Conservation (phyloP, 1,140 invertebrate genomes). For the Trypoxylus dichotomus region DNA sequence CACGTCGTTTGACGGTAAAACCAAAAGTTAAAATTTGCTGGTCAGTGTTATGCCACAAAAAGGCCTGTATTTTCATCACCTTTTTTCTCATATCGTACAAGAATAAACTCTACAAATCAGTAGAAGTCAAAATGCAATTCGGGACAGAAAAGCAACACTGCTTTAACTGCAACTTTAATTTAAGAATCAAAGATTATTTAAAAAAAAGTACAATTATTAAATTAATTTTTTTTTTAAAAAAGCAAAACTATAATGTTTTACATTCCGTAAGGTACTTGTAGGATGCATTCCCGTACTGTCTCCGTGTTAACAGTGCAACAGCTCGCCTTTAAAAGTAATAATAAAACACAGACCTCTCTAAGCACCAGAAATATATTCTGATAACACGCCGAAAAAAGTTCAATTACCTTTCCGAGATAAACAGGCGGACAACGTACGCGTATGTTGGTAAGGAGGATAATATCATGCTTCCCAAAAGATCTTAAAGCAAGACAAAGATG, state of each 20-base stretch:
- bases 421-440: conserved; percentile 2
- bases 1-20: too few relatives aligned
- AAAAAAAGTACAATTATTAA: too few relatives aligned
- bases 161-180: too few relatives aligned
- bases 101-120: too few relatives aligned
- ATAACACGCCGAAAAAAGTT: conserved; percentile 16
- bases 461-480: not conserved
- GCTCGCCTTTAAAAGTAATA: not conserved
- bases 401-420: conserved; percentile 20
- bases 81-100: too few relatives aligned
- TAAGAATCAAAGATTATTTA: too few relatives aligned
- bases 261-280: not conserved
- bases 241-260: not conserved
- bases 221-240: too few relatives aligned
- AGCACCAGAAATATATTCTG: not conserved
- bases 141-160: too few relatives aligned
- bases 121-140: too few relatives aligned
- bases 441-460: not conserved
- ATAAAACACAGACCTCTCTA: not conserved
- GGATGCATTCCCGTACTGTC: not conserved
- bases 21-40: too few relatives aligned
- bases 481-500: not conserved
- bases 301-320: not conserved
- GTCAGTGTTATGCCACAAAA: too few relatives aligned
- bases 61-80: too few relatives aligned